Conservation (phyloP, 2,113 vertebrate species). For the Numida meleagris region DNA sequence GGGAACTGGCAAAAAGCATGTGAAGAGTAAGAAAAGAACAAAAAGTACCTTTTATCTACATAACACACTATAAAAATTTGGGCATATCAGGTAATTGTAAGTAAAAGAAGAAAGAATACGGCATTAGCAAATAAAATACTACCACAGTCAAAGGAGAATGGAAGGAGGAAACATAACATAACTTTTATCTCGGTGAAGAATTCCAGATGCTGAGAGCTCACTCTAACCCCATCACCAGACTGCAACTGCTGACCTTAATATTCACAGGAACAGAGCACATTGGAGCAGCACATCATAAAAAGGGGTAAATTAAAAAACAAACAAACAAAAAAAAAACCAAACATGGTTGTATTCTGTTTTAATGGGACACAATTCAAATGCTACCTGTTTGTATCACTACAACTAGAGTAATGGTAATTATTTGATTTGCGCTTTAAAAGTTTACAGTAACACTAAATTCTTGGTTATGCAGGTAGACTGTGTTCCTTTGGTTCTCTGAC, state of each 20-base stretch:
- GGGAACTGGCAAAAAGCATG: not conserved
- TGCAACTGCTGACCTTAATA: not conserved
- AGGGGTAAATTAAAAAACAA: too few species aligned
- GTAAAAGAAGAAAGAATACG: not conserved
- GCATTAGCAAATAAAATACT: not conserved
- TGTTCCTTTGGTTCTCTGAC: not conserved
- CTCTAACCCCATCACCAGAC: not conserved
- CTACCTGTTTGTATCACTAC: not conserved
- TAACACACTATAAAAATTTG: not conserved
- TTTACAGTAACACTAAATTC: not conserved
- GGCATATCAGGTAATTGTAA: not conserved
- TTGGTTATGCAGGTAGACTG: not conserved
- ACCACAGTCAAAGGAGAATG: not conserved
- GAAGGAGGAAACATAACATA: not conserved
- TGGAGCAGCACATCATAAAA: not conserved
- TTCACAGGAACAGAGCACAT: not conserved
- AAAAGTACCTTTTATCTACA: not conserved
- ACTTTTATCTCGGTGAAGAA: not conserved
- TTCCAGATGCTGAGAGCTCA: not conserved
- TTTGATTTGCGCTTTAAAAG: not conserved
- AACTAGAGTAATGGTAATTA: not conserved
- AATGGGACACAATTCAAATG: not conserved
- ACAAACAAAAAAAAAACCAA: too few species aligned
- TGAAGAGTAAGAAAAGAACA: not conserved
- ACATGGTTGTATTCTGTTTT: not conserved